Conservation (phyloP, 2,888 invertebrate species). For the Caenorhabditis afra region DNA sequence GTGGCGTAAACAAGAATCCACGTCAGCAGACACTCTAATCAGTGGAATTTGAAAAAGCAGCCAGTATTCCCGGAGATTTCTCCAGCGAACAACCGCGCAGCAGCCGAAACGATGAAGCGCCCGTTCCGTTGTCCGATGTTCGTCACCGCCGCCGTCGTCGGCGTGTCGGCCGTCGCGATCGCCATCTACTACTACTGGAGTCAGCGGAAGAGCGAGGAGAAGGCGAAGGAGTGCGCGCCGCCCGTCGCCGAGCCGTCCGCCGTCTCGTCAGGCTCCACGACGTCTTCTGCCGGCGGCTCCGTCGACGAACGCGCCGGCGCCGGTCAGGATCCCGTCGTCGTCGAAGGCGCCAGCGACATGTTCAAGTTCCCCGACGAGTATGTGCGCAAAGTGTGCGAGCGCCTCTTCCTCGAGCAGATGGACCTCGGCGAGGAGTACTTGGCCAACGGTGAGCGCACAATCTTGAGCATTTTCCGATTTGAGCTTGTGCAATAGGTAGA, state of each 20-base stretch:
- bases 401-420: constrained; percentile 47
- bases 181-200: constrained; percentile 31
- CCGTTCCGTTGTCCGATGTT: constrained; percentile 33
- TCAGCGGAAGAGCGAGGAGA: constrained; percentile 9
- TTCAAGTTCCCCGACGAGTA: constrained; percentile 43
- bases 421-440: constrained; percentile 40
- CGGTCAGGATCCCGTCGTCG: constrained; percentile 6
- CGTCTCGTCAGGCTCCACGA: background rate
- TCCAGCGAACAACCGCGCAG: too few relatives aligned
- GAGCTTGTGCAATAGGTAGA: too few relatives aligned
- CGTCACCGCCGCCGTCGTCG: constrained; percentile 31
- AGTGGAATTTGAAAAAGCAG: too few relatives aligned
- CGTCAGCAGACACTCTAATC: too few relatives aligned
- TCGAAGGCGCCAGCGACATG: constrained; percentile 3
- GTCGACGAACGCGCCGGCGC: constrained; percentile 9
- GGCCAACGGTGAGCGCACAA: constrained; percentile 11
- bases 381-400: constrained; percentile 36
- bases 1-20: too few relatives aligned
- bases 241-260: background rate
- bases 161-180: constrained; percentile 22
- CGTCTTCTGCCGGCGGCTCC: background rate
- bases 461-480: constrained; percentile 4
- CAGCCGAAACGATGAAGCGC: constrained; percentile 42
- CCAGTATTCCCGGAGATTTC: background rate
- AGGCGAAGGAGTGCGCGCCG: background rate